These are phyloP conservation scores for Macrotus californicus DNA, from an alignment of 2,113 vertebrate species.

Conservation along the genomic window DNA sequence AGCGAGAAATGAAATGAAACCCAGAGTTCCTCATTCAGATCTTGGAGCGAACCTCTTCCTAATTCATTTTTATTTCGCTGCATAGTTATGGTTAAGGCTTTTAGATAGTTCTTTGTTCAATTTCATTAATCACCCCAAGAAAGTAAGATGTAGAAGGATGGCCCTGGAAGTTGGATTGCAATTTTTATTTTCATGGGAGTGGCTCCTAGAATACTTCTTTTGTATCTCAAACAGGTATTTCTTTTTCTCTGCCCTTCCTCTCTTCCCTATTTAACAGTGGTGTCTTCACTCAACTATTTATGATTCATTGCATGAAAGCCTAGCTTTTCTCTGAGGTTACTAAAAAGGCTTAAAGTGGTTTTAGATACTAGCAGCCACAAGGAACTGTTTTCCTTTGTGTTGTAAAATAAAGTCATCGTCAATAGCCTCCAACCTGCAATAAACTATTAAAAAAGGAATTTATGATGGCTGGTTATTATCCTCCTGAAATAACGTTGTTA, in stretches of 20 bases:
- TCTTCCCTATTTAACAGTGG: constrained; percentile 59
- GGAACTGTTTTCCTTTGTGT: constrained; percentile 70
- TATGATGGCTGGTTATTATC: constrained; percentile 79
- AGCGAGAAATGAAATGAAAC: background rate
- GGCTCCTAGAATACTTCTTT: background rate
- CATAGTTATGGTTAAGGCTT: background rate
- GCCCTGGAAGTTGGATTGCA: background rate
- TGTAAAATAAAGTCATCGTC: constrained; percentile 80
- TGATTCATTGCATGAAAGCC: constrained; percentile 77
- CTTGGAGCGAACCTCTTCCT: background rate
- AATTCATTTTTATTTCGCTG: background rate
- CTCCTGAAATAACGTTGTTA: constrained; percentile 81
- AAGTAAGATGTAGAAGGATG: background rate
- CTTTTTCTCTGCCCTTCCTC: constrained; percentile 43
- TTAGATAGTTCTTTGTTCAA: background rate
- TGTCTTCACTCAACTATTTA: constrained; percentile 76
- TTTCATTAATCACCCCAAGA: background rate
- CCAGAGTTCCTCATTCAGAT: background rate
- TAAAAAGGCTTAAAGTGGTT: constrained; percentile 78
- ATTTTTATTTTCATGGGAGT: background rate
- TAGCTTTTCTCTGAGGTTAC: constrained; percentile 76
- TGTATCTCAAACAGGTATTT: constrained; percentile 1
- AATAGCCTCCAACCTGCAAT: constrained; percentile 81
- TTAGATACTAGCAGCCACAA: constrained; percentile 72
- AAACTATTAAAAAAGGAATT: constrained; percentile 84